phyloP scores from a whole-genome alignment of 2,888 invertebrate species.

The Polydesmus complanatus region DNA sequence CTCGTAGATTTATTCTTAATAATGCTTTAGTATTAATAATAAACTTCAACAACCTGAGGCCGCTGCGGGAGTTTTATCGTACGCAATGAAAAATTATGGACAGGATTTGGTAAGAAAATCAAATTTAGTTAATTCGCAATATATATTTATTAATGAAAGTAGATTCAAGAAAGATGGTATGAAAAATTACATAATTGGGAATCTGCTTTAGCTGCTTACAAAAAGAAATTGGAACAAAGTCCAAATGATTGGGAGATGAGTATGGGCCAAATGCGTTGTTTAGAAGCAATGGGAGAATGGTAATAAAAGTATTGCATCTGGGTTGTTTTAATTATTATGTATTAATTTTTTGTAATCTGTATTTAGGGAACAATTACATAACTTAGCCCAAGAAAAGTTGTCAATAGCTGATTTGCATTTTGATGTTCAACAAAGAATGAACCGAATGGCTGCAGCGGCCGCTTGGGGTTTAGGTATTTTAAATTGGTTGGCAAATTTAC shows the following conservation, averaged over 20 bases:
- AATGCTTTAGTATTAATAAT: constrained; percentile 68
- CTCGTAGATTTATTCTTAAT: background rate
- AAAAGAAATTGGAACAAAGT: constrained; percentile 48
- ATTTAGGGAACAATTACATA: constrained; percentile 49
- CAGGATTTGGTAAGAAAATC: constrained; percentile 33
- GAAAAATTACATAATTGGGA: constrained; percentile 99
- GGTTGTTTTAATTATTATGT: too few species aligned
- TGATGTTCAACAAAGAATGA: constrained; percentile 43
- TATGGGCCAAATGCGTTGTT: constrained; percentile 82
- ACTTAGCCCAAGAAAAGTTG: constrained; percentile 68
- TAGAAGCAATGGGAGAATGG: constrained; percentile 98
- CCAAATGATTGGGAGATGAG: constrained; percentile 60
- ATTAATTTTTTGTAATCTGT: background rate
- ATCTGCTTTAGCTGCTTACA: constrained; percentile 77
- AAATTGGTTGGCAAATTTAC: background rate
- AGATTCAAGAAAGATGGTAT: constrained; percentile 83
- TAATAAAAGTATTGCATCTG: background rate
- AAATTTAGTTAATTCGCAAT: background rate
- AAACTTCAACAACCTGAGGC: constrained; percentile 97
- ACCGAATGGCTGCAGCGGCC: constrained; percentile 75
- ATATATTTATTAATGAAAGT: constrained; percentile 15
- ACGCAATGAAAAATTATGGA: constrained; percentile 68
- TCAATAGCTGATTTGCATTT: constrained; percentile 37
- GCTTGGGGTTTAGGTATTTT: constrained; percentile 71
- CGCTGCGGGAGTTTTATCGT: constrained; percentile 76